Evolutionary conservation across 2,888 invertebrate species (phyloP).

Genomic region (Anaspis maculata): DNA sequence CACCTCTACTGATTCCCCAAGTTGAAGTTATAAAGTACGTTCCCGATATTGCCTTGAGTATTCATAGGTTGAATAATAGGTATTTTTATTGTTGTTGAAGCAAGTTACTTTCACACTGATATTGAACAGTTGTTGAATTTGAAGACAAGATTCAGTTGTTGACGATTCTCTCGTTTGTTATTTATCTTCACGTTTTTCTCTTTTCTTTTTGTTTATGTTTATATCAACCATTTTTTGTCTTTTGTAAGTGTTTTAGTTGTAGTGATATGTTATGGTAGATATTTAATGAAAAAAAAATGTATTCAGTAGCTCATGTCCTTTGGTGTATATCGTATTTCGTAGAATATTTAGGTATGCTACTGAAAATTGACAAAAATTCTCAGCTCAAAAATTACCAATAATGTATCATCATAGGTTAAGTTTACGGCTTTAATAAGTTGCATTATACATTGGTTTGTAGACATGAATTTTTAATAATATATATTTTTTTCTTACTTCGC

Average conservation of each 20-base stretch:
- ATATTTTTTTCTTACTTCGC: slow-evolving; percentile 24
- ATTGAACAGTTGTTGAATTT: slow-evolving; percentile 10
- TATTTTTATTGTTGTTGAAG: slow-evolving; percentile 12
- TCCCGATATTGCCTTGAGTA: slow-evolving; percentile 11
- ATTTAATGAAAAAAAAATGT: slow-evolving; percentile 17
- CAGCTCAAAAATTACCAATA: slow-evolving; percentile 27
- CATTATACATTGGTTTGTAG: slow-evolving; percentile 26
- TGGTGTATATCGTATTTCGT: slow-evolving; percentile 25
- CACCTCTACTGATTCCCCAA: too few relatives aligned
- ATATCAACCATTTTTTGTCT: too few relatives aligned
- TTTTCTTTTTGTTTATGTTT: slow-evolving; percentile 9
- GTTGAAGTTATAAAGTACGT: slow-evolving; percentile 9
- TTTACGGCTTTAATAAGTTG: slow-evolving; percentile 26
- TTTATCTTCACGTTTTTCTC: slow-evolving; percentile 8
- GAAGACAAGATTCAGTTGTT: slow-evolving; percentile 4
- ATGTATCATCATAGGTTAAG: slow-evolving; percentile 20
- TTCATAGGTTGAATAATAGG: slow-evolving; percentile 10
- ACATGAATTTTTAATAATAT: slow-evolving; percentile 27
- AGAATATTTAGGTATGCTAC: slow-evolving; percentile 27
- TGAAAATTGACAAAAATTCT: slow-evolving; percentile 25
- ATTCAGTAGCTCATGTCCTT: slow-evolving; percentile 27
- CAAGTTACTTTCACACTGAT: not conserved
- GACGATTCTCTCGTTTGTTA: slow-evolving; percentile 9
- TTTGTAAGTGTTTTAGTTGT: too few relatives aligned
- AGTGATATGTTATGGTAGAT: slow-evolving; percentile 18